phyloP scores from a whole-genome alignment of 2,888 invertebrate species.

The Leucoptera coffeella region DNA sequence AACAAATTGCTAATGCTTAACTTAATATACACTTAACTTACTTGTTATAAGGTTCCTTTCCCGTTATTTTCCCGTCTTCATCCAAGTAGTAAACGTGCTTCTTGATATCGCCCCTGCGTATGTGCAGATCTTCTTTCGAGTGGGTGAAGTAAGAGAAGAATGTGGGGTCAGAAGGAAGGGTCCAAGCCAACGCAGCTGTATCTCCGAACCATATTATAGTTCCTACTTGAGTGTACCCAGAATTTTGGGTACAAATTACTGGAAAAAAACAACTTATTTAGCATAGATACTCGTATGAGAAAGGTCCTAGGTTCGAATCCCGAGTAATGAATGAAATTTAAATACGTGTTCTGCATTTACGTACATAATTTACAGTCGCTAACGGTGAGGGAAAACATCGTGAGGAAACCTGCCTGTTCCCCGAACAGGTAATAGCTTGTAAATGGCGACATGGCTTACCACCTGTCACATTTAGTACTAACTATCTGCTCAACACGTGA shows the following conservation, averaged over 20 bases:
- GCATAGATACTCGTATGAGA: no score
- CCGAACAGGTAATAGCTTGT: no score
- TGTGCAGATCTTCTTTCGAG: slow-evolving; percentile 11
- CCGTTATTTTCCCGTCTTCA: slow-evolving; percentile 24
- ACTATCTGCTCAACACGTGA: no score
- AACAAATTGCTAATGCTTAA: no score
- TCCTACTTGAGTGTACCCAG: slow-evolving; percentile 50
- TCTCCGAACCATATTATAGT: slow-evolving; percentile 62
- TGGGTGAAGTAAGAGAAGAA: slow-evolving; percentile 17
- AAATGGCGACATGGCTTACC: no score
- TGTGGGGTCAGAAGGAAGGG: slow-evolving; percentile 58
- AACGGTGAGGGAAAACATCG: no score
- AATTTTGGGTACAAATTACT: slow-evolving; percentile 61
- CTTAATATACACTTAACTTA: slow-evolving; percentile 10
- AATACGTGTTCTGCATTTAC: no score
- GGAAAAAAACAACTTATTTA: slow-evolving; percentile 12
- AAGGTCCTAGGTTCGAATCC: no score
- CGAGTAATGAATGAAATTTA: no score
- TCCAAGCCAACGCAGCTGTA: slow-evolving; percentile 74
- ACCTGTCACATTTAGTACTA: no score
- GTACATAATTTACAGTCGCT: no score
- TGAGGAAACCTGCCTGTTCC: no score
- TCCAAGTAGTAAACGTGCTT: slow-evolving; percentile 24
- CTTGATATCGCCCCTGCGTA: slow-evolving; percentile 16
- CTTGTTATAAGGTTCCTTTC: slow-evolving; percentile 25